These are phyloP conservation scores for Chaetoderma sp. DNA, from an alignment of 2,888 invertebrate species.

Conservation along the genomic window DNA sequence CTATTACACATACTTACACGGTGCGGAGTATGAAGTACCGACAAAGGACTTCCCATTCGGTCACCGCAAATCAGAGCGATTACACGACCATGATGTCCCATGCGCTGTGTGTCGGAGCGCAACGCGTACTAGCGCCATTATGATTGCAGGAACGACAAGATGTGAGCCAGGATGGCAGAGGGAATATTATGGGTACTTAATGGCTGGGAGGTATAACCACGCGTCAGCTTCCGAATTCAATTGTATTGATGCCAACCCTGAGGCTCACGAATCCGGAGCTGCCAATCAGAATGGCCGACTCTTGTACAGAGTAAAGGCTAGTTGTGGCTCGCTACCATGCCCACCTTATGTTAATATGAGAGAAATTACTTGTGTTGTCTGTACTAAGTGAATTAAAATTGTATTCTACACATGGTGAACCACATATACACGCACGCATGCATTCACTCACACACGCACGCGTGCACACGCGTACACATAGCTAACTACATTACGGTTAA, in stretches of 20 bases:
- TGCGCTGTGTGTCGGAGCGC: constrained; percentile 37
- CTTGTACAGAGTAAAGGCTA: constrained; percentile 34
- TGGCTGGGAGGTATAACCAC: constrained; percentile 27
- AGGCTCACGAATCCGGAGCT: constrained; percentile 27
- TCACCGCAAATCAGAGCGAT: constrained; percentile 1
- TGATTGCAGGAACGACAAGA: constrained; percentile 33
- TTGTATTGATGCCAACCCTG: constrained; percentile 37
- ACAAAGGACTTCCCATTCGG: background rate
- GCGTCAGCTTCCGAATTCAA: constrained; percentile 19
- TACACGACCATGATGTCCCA: constrained; percentile 29
- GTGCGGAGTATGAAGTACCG: constrained; percentile 24
- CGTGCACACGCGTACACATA: too few relatives aligned
- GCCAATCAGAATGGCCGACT: constrained; percentile 30
- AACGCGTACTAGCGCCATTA: constrained; percentile 18
- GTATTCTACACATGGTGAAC: too few relatives aligned
- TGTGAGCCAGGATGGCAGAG: constrained; percentile 40
- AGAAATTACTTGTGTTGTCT: constrained; percentile 43
- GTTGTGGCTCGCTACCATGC: constrained; percentile 45
- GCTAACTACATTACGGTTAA: too few relatives aligned
- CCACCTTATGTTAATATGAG: constrained; percentile 35
- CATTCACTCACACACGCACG: too few relatives aligned
- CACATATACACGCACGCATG: too few relatives aligned
- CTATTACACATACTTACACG: constrained; percentile 23
- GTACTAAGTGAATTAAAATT: constrained; percentile 30
- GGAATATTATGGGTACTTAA: constrained; percentile 42